Conservation (phyloP, 2,888 invertebrate species). For the Daptonema setosum region DNA sequence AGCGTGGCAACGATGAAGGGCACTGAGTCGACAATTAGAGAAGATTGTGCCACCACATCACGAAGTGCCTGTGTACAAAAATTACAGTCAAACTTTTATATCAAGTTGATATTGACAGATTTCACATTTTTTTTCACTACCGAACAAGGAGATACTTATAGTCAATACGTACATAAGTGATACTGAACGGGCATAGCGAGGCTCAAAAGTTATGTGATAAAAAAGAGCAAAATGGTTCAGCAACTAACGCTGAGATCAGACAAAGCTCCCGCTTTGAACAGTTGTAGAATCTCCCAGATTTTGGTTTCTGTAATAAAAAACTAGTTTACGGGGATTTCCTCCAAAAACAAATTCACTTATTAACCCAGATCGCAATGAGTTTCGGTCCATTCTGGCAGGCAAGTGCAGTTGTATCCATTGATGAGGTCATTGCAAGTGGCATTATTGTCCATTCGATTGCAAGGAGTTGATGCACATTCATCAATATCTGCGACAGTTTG, state of each 20-base stretch:
- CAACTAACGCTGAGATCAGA: neutral
- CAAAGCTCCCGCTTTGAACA: neutral
- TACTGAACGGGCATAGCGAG: too few relatives aligned
- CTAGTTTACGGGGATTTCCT: neutral
- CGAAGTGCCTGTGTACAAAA: constrained; percentile 1
- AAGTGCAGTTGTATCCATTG: constrained; percentile 4
- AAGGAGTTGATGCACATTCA: neutral
- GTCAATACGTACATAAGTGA: too few relatives aligned
- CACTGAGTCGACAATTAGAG: constrained; percentile 1
- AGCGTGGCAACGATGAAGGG: neutral
- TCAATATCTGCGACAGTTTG: constrained; percentile 2
- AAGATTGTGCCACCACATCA: neutral
- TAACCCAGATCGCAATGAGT: neutral
- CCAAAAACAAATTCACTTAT: neutral
- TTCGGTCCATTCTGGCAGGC: neutral
- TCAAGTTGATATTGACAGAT: neutral
- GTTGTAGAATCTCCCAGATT: neutral
- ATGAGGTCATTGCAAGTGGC: constrained; percentile 4
- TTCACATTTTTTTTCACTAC: neutral
- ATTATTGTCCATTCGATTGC: neutral
- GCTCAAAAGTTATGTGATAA: too few relatives aligned
- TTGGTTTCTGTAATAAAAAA: neutral
- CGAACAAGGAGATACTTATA: too few relatives aligned
- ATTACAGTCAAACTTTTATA: neutral
- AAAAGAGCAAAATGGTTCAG: too few relatives aligned